These are phyloP conservation scores for Enhydra lutris DNA, from an alignment of 2,113 vertebrate species.

Conservation along the genomic window DNA sequence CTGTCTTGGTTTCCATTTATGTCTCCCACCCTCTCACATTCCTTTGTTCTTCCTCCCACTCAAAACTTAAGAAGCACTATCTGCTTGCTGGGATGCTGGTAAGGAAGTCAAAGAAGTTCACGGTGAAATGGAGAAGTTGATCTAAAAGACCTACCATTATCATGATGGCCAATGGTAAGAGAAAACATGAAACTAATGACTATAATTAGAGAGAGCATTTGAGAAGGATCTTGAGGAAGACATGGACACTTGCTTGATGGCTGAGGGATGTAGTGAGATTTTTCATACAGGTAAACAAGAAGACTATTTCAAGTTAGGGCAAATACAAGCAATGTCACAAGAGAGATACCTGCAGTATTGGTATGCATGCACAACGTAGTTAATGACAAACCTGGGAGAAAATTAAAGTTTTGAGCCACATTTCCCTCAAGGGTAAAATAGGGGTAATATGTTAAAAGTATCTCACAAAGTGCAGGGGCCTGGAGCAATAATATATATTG, in stretches of 20 bases:
- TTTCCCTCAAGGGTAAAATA: background rate
- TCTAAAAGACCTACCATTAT: background rate
- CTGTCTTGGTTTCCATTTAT: background rate
- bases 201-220: background rate
- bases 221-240: background rate
- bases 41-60: background rate
- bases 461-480: background rate
- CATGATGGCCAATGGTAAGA: background rate
- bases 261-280: background rate
- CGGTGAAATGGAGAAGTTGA: background rate
- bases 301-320: background rate
- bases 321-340: background rate
- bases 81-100: background rate
- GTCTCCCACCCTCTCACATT: background rate
- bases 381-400: background rate
- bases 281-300: background rate
- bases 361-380: background rate
- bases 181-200: background rate
- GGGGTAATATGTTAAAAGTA: background rate
- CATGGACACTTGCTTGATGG: background rate
- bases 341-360: background rate
- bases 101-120: background rate
- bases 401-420: background rate
- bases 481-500: background rate
- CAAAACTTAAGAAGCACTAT: background rate